Evolutionary conservation across 1,140 invertebrate genomes (phyloP).

Genomic region (Lerema accius): DNA sequence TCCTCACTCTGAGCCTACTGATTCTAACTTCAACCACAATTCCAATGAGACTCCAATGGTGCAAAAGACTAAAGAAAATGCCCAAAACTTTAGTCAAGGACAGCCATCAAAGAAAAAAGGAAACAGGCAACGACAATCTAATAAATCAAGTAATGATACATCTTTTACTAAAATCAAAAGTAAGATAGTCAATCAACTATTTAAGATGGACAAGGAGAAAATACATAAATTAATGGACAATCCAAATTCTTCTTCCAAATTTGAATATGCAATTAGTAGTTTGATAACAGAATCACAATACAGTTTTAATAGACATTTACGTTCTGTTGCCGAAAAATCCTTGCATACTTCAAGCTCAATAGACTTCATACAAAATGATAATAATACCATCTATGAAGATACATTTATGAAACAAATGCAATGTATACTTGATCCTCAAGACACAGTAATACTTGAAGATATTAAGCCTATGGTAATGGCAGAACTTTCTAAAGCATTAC

Average conservation of each 20-base stretch:
- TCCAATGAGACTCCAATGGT: slow-evolving; percentile 30
- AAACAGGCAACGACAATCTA: slow-evolving; percentile 49
- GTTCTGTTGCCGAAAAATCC: slow-evolving; percentile 74
- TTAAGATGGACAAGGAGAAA: slow-evolving; percentile 78
- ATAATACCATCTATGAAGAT: slow-evolving; percentile 77
- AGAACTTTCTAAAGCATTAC: slow-evolving; percentile 68
- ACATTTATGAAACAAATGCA: slow-evolving; percentile 80
- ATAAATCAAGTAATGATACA: slow-evolving; percentile 58
- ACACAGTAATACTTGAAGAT: slow-evolving; percentile 72
- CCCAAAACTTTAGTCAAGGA: slow-evolving; percentile 45
- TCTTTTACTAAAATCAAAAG: slow-evolving; percentile 67
- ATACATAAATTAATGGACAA: slow-evolving; percentile 77
- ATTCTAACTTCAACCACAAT: slow-evolving; percentile 36
- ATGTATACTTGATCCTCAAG: slow-evolving; percentile 73
- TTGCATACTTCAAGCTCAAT: slow-evolving; percentile 55
- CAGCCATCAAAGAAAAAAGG: slow-evolving; percentile 51
- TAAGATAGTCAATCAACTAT: slow-evolving; percentile 75
- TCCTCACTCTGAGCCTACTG: slow-evolving; percentile 33
- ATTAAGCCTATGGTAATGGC: slow-evolving; percentile 77
- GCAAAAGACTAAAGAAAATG: slow-evolving; percentile 24
- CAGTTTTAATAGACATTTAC: slow-evolving; percentile 69
- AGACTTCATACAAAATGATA: slow-evolving; percentile 71
- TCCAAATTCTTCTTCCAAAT: slow-evolving; percentile 73
- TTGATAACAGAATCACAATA: slow-evolving; percentile 76
- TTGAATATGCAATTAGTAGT: slow-evolving; percentile 77